A percentile compares a stretch with the other conserved stretches of the same genome.
These are phyloP conservation scores for Cosmopolites sordidus DNA, from an alignment of 2,888 invertebrate genomes.

Conservation along the genomic window DNA sequence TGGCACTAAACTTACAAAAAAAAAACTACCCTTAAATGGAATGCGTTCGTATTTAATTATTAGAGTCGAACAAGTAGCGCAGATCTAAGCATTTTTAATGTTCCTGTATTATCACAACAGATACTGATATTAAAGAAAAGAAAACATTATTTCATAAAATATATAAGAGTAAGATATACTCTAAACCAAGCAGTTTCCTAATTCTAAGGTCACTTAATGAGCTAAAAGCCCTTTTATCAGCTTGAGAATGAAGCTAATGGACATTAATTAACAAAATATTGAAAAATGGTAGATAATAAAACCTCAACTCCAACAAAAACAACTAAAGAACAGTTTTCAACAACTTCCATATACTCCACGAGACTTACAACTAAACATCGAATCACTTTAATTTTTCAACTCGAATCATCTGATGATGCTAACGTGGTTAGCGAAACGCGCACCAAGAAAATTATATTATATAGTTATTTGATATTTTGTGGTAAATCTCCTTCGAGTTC, in stretches of 20 bases:
- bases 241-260: slow-evolving; percentile 19
- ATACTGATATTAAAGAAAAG: slow-evolving; percentile 25
- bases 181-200: slow-evolving; percentile 23
- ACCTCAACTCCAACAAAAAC: neutral
- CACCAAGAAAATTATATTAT: too few relatives aligned
- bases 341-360: neutral
- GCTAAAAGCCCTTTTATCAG: slow-evolving; percentile 28
- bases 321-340: neutral
- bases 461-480: too few relatives aligned
- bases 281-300: slow-evolving; percentile 8
- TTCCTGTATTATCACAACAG: slow-evolving; percentile 30
- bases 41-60: slow-evolving; percentile 33
- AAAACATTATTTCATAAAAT: slow-evolving; percentile 30
- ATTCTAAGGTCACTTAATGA: slow-evolving; percentile 36
- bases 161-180: slow-evolving; percentile 28
- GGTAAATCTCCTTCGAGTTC: too few relatives aligned
- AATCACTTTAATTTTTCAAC: too few relatives aligned
- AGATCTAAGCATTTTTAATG: slow-evolving; percentile 17
- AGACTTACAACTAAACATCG: too few relatives aligned
- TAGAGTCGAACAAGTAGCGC: slow-evolving; percentile 11
- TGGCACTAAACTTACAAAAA: slow-evolving; percentile 39
- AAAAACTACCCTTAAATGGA: slow-evolving; percentile 38
- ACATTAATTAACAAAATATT: slow-evolving; percentile 2
- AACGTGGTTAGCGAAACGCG: too few relatives aligned
- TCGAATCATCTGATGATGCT: too few relatives aligned